A percentile compares a stretch with the other conserved stretches of the same genome.
Conservation (phyloP, 2,888 invertebrate genomes). For the Petrolisthes manimaculis region DNA sequence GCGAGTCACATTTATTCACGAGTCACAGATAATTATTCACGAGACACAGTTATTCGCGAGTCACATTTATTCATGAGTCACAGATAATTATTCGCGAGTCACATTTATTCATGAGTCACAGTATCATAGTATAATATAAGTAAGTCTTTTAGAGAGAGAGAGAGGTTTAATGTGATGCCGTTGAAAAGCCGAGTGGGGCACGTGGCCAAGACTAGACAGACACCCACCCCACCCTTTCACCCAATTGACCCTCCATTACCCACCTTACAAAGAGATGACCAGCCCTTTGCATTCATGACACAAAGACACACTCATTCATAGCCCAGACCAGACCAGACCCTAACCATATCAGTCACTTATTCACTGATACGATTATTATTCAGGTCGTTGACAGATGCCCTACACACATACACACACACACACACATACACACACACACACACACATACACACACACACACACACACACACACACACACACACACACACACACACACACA, state of each 20-base stretch:
- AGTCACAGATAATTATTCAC: too few relatives aligned
- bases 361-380: conserved; percentile 14
- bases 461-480: conserved; percentile 8
- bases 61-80: too few relatives aligned
- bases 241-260: conserved; percentile 33
- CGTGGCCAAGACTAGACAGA: conserved; percentile 24
- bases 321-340: background rate
- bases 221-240: conserved; percentile 32
- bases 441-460: background rate
- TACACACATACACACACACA: conserved; percentile 23
- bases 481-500: conserved; percentile 2
- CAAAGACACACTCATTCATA: conserved; percentile 22
- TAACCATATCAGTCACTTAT: background rate
- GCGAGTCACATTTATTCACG: too few relatives aligned
- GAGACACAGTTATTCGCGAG: too few relatives aligned
- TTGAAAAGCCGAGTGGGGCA: background rate
- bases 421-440: conserved; percentile 10
- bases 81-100: too few relatives aligned
- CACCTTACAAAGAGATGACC: conserved; percentile 28
- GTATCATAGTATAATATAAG: too few relatives aligned
- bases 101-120: too few relatives aligned
- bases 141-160: too few relatives aligned
- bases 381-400: background rate
- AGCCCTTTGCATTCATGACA: conserved; percentile 22
- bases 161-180: too few relatives aligned